Conservation (phyloP, 2,797 vertebrate species). For the Hoplostethus mediterraneus region DNA sequence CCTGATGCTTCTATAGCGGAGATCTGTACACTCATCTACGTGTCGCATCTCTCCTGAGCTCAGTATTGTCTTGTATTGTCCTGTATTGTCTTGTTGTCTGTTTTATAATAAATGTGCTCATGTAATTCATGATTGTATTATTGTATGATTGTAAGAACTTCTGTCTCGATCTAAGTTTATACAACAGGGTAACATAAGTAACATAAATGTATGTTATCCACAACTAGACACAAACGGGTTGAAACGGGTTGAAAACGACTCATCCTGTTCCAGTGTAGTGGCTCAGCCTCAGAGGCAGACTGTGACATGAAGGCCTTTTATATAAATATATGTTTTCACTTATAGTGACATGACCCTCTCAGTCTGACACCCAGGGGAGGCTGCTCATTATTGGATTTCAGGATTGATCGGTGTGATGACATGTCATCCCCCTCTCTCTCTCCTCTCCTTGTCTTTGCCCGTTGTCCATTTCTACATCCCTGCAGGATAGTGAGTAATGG, state of each 20-base stretch:
- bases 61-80: too few relatives aligned
- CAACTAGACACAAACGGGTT: not conserved
- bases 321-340: constrained; percentile 44
- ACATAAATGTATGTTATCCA: not conserved
- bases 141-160: too few relatives aligned
- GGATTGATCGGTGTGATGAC: constrained; percentile 41
- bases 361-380: constrained; percentile 15
- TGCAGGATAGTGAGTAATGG: constrained; percentile 36
- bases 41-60: too few relatives aligned
- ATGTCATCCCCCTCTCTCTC: constrained; percentile 10
- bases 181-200: too few relatives aligned
- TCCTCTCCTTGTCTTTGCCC: constrained; percentile 6
- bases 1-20: too few relatives aligned
- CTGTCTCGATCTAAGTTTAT: too few relatives aligned
- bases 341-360: constrained; percentile 26
- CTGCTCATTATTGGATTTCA: constrained; percentile 44
- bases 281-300: not conserved
- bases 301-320: constrained; percentile 24
- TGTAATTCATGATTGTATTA: too few relatives aligned
- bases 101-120: too few relatives aligned
- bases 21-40: too few relatives aligned
- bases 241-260: not conserved
- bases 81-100: too few relatives aligned
- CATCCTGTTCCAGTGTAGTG: not conserved
- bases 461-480: constrained; percentile 14